Evolutionary conservation across 1,140 invertebrate species (phyloP), one percentile per base, ranked within the genome.

Genomic region (Hetaerina americana): DNA sequence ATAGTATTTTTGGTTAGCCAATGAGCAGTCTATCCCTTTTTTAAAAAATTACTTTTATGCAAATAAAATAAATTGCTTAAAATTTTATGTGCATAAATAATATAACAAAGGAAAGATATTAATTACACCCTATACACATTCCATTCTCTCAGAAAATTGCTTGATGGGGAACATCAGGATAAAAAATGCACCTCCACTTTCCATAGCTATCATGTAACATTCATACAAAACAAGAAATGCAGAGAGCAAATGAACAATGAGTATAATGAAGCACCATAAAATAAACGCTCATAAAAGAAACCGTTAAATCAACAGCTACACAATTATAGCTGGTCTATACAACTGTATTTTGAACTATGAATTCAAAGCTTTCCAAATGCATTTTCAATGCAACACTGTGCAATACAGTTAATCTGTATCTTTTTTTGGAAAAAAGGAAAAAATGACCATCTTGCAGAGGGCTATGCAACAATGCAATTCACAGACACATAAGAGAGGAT

Each of bases 1-100:
- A 86, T 86, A 87, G 86, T 84, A 86, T 84, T 84, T 79, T 68
- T 29, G 25, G 72, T 25, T 70, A 24, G 27, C 31, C 26, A 70
- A 70, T 70, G 31, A 40, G 31, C 31, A 28, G 27, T 70, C n/a
- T 29, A 28, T 29, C 69, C 27, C 69, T 29, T 70, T 24, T 70
- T 70, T 70, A 70, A 29, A 70, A 70, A 70, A 70, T 70, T 29
- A 70, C 27, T 40, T 70, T 70, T 70, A 28, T 29, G 27, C 27
- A 70, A 40, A 28, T 70, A 70, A 71, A 71, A 71, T 71, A 66
- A 31, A 31, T 71, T 66, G 27, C 49, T 71, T 71, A 26, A 66
- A 24, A 25, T 70, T 70, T 28, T 70, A 24, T 70, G 31, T 29
- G 69, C 69, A 70, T 40, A 28, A 70, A 70, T 28, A 27, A 70